Conservation (phyloP, 2,888 invertebrate species). For the Luffia ferchaultella region DNA sequence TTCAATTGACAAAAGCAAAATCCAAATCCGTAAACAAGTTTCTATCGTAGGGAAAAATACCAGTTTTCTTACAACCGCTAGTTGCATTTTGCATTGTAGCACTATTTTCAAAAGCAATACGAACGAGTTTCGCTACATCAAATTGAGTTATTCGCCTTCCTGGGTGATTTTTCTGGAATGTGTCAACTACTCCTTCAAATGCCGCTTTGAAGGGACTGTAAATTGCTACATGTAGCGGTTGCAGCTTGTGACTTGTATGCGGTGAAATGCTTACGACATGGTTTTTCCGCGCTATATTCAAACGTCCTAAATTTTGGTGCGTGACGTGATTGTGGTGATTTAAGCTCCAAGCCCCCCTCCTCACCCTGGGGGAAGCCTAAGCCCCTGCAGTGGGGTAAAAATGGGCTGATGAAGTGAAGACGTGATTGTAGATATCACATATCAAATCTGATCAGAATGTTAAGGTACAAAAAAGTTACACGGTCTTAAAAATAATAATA, state of each 20-base stretch:
- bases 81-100: conserved; percentile 16
- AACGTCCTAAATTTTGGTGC: conserved; percentile 12
- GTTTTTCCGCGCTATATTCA: conserved; percentile 18
- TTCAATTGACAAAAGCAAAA: too few species aligned
- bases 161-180: conserved; percentile 18
- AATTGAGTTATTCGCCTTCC: conserved; percentile 20
- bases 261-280: conserved; percentile 18
- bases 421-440: too few species aligned
- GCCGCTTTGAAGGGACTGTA: conserved; percentile 23
- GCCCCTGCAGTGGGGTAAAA: too few species aligned
- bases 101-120: conserved; percentile 18
- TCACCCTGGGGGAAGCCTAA: too few species aligned
- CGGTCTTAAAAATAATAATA: too few species aligned
- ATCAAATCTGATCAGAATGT: too few species aligned
- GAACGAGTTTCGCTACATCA: conserved; percentile 18
- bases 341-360: too few species aligned
- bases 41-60: too few species aligned
- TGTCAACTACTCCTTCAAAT: conserved; percentile 19
- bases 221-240: conserved; percentile 22
- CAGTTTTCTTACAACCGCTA: conserved; percentile 18
- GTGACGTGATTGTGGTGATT: background rate
- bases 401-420: too few species aligned
- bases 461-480: too few species aligned
- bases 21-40: too few species aligned
- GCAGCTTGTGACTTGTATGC: conserved; percentile 20